These are phyloP conservation scores for Eulithis testata DNA, from an alignment of 2,888 invertebrate genomes.

Conservation along the genomic window DNA sequence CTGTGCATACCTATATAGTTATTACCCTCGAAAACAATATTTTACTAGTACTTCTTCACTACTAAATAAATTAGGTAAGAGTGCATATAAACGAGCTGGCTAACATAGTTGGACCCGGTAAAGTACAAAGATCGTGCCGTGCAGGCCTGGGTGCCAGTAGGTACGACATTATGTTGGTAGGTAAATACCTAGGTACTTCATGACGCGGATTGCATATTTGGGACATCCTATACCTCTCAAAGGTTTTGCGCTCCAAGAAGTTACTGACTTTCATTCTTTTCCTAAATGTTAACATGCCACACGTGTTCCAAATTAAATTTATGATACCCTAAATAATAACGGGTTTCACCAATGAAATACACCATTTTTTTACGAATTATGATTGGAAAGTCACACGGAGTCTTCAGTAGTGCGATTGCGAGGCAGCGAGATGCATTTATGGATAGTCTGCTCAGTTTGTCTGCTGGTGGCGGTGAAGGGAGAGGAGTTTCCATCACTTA, in stretches of 20 bases:
- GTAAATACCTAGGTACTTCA: too few relatives aligned
- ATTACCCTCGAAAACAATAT: neutral
- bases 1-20: slow-evolving; percentile 40
- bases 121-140: too few relatives aligned
- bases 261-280: slow-evolving; percentile 43
- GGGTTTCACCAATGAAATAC: slow-evolving; percentile 38
- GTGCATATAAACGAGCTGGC: too few relatives aligned
- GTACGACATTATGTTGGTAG: too few relatives aligned
- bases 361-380: slow-evolving; percentile 62
- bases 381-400: slow-evolving; percentile 52
- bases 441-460: slow-evolving; percentile 52
- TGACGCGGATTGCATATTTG: neutral
- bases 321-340: slow-evolving; percentile 59
- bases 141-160: too few relatives aligned
- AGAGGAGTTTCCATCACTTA: slow-evolving; percentile 89
- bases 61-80: too few relatives aligned
- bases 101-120: neutral
- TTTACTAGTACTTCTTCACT: too few relatives aligned
- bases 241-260: slow-evolving; percentile 26
- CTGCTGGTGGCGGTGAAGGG: slow-evolving; percentile 50
- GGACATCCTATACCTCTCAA: slow-evolving; percentile 23
- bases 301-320: slow-evolving; percentile 53
- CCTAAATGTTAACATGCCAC: slow-evolving; percentile 66
- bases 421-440: slow-evolving; percentile 61
- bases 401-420: slow-evolving; percentile 46